A percentile compares a stretch with the other conserved stretches of the same genome.
phyloP scores from a whole-genome alignment of 2,113 vertebrate species.

The Rattus rattus region DNA sequence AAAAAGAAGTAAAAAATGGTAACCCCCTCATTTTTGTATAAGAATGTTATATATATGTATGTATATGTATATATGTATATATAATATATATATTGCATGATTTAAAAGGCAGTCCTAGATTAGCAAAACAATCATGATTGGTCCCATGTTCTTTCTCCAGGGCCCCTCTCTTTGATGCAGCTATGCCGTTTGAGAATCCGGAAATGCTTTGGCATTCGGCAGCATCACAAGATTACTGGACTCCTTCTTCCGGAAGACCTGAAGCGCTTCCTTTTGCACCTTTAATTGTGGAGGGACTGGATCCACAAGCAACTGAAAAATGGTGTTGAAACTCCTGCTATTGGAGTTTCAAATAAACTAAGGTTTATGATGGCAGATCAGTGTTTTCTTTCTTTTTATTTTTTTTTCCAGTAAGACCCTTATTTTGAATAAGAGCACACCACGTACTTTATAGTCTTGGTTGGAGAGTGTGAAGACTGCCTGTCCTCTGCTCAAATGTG shows the following conservation, averaged over 20 bases:
- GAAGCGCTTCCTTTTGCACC: slow-evolving; percentile 90
- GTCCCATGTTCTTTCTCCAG: slow-evolving; percentile 84
- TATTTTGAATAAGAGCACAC: neutral
- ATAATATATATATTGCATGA: neutral
- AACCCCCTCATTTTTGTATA: neutral
- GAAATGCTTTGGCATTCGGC: slow-evolving; percentile 87
- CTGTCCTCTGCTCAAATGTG: neutral
- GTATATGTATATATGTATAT: too few species aligned
- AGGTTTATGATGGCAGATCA: neutral
- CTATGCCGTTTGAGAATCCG: slow-evolving; percentile 91
- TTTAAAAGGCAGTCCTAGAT: neutral
- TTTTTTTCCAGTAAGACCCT: neutral
- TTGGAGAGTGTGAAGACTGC: neutral
- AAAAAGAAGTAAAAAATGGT: neutral
- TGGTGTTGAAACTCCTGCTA: too few species aligned
- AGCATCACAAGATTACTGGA: slow-evolving; percentile 85
- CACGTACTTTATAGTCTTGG: neutral
- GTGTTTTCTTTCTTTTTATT: neutral
- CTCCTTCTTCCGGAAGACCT: slow-evolving; percentile 89
- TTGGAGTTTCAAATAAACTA: slow-evolving; percentile 45
- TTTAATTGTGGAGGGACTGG: slow-evolving; percentile 71
- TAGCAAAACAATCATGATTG: slow-evolving; percentile 37
- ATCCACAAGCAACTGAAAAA: neutral
- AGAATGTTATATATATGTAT: neutral
- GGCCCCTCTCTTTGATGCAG: slow-evolving; percentile 89